Conservation (phyloP, 2,888 invertebrate species). For the Dasysyrphus albostriatus region DNA sequence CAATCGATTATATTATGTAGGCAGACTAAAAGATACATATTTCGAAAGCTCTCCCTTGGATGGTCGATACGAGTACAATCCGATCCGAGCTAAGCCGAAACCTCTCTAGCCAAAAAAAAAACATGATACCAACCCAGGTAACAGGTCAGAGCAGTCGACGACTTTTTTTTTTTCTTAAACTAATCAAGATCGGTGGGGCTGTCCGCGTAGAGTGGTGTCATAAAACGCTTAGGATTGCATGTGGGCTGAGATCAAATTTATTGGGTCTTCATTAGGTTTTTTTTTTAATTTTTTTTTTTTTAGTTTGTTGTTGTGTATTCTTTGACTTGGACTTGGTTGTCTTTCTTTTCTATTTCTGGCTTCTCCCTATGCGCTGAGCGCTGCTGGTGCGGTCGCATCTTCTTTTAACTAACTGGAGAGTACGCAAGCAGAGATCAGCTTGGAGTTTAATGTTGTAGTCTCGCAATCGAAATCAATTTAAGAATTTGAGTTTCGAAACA, state of each 20-base stretch:
- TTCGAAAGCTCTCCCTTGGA: conserved; percentile 69
- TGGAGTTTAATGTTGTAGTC: conserved; percentile 67
- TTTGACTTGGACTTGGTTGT: conserved; percentile 26
- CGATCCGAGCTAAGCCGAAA: conserved; percentile 13
- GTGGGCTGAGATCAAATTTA: conserved; percentile 76
- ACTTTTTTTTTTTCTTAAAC: conserved; percentile 50
- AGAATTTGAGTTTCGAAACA: conserved; percentile 75
- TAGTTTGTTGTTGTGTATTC: conserved; percentile 16
- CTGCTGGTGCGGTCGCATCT: conserved; percentile 32
- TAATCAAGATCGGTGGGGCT: conserved; percentile 75
- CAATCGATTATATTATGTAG: conserved; percentile 76
- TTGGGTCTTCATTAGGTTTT: conserved; percentile 75
- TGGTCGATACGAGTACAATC: conserved; percentile 12
- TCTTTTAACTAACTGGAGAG: conserved; percentile 23
- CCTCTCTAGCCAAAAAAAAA: not conserved
- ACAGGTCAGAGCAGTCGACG: conserved; percentile 68
- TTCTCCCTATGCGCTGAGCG: conserved; percentile 17
- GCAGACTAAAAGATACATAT: conserved; percentile 58
- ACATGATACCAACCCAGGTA: conserved; percentile 52
- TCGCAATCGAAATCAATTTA: conserved; percentile 74
- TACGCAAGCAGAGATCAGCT: conserved; percentile 29
- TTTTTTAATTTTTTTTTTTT: conserved; percentile 26
- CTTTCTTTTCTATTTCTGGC: conserved; percentile 40
- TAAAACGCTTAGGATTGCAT: conserved; percentile 76
- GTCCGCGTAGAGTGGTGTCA: conserved; percentile 73